A percentile compares a stretch with the other conserved stretches of the same genome.
These are phyloP conservation scores for Protonibea diacanthus DNA, from an alignment of 2,797 vertebrate species.

Conservation along the genomic window DNA sequence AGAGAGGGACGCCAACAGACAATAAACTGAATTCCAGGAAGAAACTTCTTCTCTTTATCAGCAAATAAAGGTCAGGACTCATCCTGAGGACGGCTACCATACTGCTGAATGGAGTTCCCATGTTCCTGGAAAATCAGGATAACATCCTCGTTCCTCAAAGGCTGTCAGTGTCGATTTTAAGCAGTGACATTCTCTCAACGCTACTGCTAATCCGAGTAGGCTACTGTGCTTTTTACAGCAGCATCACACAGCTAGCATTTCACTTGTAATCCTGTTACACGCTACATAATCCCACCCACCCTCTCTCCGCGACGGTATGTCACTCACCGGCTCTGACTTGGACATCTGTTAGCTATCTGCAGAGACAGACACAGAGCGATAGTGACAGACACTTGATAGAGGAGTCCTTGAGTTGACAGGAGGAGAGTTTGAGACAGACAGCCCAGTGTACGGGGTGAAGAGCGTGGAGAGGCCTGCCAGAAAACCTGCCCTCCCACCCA, in stretches of 20 bases:
- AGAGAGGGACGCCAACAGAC: no score
- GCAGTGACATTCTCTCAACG: conserved; percentile 17
- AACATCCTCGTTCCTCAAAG: conserved; percentile 14
- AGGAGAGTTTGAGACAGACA: conserved; percentile 57
- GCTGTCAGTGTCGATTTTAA: conserved; percentile 40
- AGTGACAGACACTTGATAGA: conserved; percentile 70
- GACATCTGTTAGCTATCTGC: conserved; percentile 71
- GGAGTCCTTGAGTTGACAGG: conserved; percentile 68
- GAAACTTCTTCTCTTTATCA: no score
- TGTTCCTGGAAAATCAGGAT: neutral
- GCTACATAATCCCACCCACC: conserved; percentile 64
- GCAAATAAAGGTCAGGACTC: neutral
- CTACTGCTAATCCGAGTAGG: conserved; percentile 42
- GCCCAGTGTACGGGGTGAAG: conserved; percentile 46
- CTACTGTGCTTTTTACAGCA: conserved; percentile 23
- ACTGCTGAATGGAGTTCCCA: neutral
- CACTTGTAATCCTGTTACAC: conserved; percentile 77
- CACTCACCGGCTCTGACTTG: conserved; percentile 62
- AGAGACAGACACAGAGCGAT: conserved; percentile 49
- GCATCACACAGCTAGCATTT: conserved; percentile 38
- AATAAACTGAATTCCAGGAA: no score
- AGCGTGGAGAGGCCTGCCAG: conserved; percentile 57
- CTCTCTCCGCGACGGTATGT: conserved; percentile 34
- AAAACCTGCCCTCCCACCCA: conserved; percentile 68
- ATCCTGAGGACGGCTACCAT: neutral